A percentile compares a stretch with the other conserved stretches of the same genome.
These are phyloP conservation scores for Hofmannophila pseudospretella DNA, from an alignment of 2,888 invertebrate genomes.

Conservation along the genomic window DNA sequence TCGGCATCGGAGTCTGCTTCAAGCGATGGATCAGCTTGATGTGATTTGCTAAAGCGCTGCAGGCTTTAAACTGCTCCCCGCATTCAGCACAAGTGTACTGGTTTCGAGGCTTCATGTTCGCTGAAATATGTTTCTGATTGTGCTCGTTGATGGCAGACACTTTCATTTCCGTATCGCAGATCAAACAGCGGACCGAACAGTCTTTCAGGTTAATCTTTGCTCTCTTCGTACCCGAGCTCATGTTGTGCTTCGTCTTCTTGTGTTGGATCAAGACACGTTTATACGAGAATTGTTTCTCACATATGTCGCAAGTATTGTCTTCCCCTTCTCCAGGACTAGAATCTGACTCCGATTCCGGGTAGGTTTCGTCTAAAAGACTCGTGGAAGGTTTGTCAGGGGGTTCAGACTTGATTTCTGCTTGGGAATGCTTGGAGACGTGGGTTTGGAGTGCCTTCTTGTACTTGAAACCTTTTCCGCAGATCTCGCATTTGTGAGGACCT, in stretches of 20 bases:
- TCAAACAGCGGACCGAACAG: constrained; percentile 61
- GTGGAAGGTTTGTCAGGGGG: constrained; percentile 39
- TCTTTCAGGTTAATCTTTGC: constrained; percentile 63
- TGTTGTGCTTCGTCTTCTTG: constrained; percentile 64
- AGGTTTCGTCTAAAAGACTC: constrained; percentile 32
- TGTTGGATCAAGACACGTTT: constrained; percentile 58
- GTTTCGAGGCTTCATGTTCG: constrained; percentile 62
- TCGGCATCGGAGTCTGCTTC: constrained; percentile 37
- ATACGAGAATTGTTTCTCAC: constrained; percentile 70
- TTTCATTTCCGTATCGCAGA: constrained; percentile 67
- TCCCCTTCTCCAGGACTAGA: constrained; percentile 62
- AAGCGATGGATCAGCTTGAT: constrained; percentile 63
- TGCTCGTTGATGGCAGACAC: constrained; percentile 62
- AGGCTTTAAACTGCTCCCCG: constrained; percentile 56
- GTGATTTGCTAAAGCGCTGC: constrained; percentile 56
- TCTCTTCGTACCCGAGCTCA: constrained; percentile 60
- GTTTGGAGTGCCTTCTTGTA: constrained; percentile 51
- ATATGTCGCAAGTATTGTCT: constrained; percentile 67
- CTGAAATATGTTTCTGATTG: constrained; percentile 58
- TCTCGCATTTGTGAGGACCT: constrained; percentile 39
- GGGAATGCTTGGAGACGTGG: constrained; percentile 38
- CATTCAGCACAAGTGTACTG: constrained; percentile 67
- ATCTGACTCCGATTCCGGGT: constrained; percentile 40
- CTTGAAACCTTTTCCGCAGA: constrained; percentile 59
- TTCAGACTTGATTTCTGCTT: constrained; percentile 41